Base-by-base conservation (phyloP, 2,888 invertebrate genomes). In the Eupithecia subumbrata region DNA sequence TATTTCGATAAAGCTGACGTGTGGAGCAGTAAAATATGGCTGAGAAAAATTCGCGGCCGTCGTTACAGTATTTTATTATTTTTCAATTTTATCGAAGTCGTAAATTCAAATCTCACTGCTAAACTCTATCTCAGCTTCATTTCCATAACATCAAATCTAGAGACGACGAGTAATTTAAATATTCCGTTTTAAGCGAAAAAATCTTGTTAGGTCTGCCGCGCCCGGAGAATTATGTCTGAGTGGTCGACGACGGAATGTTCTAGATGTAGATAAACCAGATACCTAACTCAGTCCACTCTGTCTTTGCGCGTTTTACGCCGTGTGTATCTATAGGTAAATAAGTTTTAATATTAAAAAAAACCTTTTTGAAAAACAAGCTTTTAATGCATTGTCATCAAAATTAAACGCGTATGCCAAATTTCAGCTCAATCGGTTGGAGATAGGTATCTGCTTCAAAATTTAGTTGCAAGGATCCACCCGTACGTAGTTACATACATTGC, bases 171-270 rank as follows among this genome's bases (percentile, higher is more conserved):
- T 78, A 80, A 85, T 85, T 84, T 83, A 82, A 85, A 85, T 84
- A 83, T 85, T 83, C 79, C 83, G 80, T 78, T 80, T 68, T 84
- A 80, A 82, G 75, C 77, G 80, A 81, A 84, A 83, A 82, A 81
- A 78, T 81, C 80, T 75, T 80, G 80, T 78, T 80, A 71, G 77
- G 79, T 79, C 81, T 80, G 78, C 77, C 77, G 68, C 78, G 76
- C 81, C 73, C 75, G 76, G 81, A 84, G 80, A 84, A 84, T 84
- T 80, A 60, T 22, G 25, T 5, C 5, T 60, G 25, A 60, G 60
- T 25, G 22, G 60, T 60, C 25, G 60, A 25, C 25, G 5, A 25
- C 22, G 1, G 60, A 60, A 60, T 25, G 25, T 60, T 43, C 12
- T 40, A 40, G 40, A 3, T 40, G 7, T 40, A 40, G 40, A 11